Evolutionary conservation across 2,888 invertebrate species (phyloP), one percentile per base, ranked within the genome.

Genomic region (Norana najaformis): DNA sequence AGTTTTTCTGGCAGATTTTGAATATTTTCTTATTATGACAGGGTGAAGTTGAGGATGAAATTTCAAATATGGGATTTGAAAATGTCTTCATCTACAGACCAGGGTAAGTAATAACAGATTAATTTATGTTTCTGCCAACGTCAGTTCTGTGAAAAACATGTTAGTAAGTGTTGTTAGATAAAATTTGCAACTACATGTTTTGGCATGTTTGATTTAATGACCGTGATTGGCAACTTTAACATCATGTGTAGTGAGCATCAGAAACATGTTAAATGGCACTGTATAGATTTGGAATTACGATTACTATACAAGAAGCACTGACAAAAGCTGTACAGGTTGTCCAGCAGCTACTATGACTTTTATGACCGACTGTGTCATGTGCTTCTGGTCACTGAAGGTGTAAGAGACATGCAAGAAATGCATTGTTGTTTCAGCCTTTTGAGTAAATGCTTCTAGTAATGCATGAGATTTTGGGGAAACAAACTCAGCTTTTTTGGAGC

Each of bases 21-120:
- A 69, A n/a, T n/a, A n/a, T n/a, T 69, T 69, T 30, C 8, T n/a
- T n/a, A n/a, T 11, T n/a, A 6, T 69, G 8, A 69, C 92, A 95
- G 95, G 95, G 95, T 34, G 93, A 94, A 91, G 93, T 94, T 34
- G 95, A 95, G 92, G 94, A 94, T 90, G 94, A 94, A 36, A 90
- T 95, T 37, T 93, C 93, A 89, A 93, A 93, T 34, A 92, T 95
- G 91, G 93, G 93, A 37, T 95, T 95, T 93, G 92, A 93, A 14
- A 92, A 93, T 88, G 91, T 94, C 18, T 93, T 94, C 53, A 93
- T 95, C 23, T 95, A 93, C 90, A 93, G 95, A 92, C 95, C 95
- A 89, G 95, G 93, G 94, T 95, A 93, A 3, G 69, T 69, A 69
- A 69, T 69, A 69, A 16, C 69, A n/a, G n/a, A n/a, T n/a, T 69